Conservation (phyloP, 2,888 invertebrate species). For the Tiliacea citrago region DNA sequence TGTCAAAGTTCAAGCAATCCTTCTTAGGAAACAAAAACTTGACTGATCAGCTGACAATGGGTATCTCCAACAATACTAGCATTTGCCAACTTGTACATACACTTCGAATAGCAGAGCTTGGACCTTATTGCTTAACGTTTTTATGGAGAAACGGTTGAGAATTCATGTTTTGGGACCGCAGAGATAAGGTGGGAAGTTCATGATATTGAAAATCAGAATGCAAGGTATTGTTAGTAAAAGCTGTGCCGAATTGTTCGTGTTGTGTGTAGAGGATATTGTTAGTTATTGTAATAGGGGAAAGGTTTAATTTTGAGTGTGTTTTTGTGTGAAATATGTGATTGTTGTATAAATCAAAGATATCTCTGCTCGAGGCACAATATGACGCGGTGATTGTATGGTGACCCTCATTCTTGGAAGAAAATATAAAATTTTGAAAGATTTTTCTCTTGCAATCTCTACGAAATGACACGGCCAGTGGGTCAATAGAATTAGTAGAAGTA, state of each 20-base stretch:
- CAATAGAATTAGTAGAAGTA: too few species aligned
- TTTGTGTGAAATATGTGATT: neutral
- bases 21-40: constrained; percentile 65
- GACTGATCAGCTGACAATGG: constrained; percentile 51
- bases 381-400: constrained; percentile 49
- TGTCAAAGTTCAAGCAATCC: constrained; percentile 72
- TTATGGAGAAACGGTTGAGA: neutral
- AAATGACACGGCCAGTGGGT: too few species aligned
- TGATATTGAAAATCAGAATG: constrained; percentile 49
- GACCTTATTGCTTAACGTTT: neutral
- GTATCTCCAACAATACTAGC: constrained; percentile 35
- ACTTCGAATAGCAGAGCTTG: neutral
- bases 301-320: constrained; percentile 8
- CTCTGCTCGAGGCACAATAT: constrained; percentile 70
- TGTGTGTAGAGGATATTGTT: neutral
- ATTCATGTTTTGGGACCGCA: neutral
- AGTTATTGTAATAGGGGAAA: neutral
- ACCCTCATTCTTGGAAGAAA: neutral
- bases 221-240: constrained; percentile 37
- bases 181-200: constrained; percentile 8
- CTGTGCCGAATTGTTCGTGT: neutral
- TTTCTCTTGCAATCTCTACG: neutral
- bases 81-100: constrained; percentile 21
- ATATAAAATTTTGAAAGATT: neutral
- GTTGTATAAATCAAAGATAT: constrained; percentile 71